phyloP scores from a whole-genome alignment of 2,888 invertebrate species.

The Tupiocoris notatus region DNA sequence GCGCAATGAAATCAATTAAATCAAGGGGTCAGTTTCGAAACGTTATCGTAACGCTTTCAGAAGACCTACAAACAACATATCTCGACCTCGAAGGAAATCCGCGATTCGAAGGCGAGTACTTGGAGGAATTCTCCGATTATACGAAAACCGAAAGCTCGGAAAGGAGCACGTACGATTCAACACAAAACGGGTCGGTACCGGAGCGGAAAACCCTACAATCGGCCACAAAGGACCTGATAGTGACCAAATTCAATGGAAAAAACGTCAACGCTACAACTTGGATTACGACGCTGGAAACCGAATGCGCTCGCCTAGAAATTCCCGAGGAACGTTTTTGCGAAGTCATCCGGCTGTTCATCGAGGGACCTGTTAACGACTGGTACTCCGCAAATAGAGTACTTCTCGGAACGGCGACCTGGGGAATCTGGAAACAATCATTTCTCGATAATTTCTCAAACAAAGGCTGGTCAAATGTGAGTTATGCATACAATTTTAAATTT shows the following conservation, averaged over 20 bases:
- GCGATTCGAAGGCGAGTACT: conserved; percentile 11
- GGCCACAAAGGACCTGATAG: too few relatives aligned
- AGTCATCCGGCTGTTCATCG: conserved; percentile 25
- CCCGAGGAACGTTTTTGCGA: conserved; percentile 10
- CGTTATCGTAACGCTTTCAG: conserved; percentile 1
- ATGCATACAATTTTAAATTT: conserved; percentile 11
- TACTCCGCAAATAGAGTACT: background rate
- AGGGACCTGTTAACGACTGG: conserved; percentile 18
- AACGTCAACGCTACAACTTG: background rate
- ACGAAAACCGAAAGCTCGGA: background rate
- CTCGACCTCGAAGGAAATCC: conserved; percentile 14
- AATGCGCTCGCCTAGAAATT: conserved; percentile 9
- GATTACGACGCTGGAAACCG: conserved; percentile 3
- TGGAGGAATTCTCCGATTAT: conserved; percentile 3
- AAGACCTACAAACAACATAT: background rate
- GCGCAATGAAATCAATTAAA: conserved; percentile 18
- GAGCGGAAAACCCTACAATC: too few relatives aligned
- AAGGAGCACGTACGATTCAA: too few relatives aligned
- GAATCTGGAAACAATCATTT: background rate
- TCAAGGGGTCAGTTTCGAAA: conserved; percentile 7
- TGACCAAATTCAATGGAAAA: too few relatives aligned
- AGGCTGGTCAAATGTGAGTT: background rate
- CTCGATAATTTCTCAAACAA: conserved; percentile 4
- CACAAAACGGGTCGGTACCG: too few relatives aligned
- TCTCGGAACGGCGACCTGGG: background rate